Conservation (phyloP, 2,888 invertebrate genomes). For the Coleophora flavipennella region DNA sequence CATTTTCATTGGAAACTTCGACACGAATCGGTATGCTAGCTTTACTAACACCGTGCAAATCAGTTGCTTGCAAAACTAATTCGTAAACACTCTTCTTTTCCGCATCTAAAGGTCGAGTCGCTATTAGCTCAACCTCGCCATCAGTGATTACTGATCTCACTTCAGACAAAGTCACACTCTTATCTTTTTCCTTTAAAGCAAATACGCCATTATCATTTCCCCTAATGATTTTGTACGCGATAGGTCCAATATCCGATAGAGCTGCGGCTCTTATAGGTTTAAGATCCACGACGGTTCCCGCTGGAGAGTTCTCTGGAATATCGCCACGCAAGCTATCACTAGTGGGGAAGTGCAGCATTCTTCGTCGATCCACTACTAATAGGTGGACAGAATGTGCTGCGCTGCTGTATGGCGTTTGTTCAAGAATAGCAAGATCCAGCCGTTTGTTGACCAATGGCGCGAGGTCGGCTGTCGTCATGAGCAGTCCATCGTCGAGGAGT, state of each 20-base stretch:
- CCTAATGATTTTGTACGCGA: slow-evolving; percentile 85
- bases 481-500: slow-evolving; percentile 87
- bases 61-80: slow-evolving; percentile 85
- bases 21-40: slow-evolving; percentile 85
- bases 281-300: slow-evolving; percentile 80
- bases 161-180: slow-evolving; percentile 50
- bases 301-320: slow-evolving; percentile 82
- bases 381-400: slow-evolving; percentile 85
- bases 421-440: slow-evolving; percentile 85
- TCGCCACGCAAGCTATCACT: slow-evolving; percentile 77
- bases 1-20: slow-evolving; percentile 89
- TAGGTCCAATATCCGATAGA: slow-evolving; percentile 76
- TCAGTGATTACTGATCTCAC: slow-evolving; percentile 70
- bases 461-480: slow-evolving; percentile 92
- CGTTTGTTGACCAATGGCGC: slow-evolving; percentile 86
- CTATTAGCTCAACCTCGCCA: slow-evolving; percentile 82
- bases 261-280: slow-evolving; percentile 81
- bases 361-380: slow-evolving; percentile 85
- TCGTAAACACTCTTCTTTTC: slow-evolving; percentile 82
- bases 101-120: slow-evolving; percentile 82
- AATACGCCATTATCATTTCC: slow-evolving; percentile 84
- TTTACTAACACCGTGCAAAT: slow-evolving; percentile 84
- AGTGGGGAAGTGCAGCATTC: slow-evolving; percentile 84
- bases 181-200: slow-evolving; percentile 76
- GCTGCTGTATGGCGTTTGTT: slow-evolving; percentile 85